phyloP scores from a whole-genome alignment of 2,888 invertebrate species.

The Galerucella nymphaeae region DNA sequence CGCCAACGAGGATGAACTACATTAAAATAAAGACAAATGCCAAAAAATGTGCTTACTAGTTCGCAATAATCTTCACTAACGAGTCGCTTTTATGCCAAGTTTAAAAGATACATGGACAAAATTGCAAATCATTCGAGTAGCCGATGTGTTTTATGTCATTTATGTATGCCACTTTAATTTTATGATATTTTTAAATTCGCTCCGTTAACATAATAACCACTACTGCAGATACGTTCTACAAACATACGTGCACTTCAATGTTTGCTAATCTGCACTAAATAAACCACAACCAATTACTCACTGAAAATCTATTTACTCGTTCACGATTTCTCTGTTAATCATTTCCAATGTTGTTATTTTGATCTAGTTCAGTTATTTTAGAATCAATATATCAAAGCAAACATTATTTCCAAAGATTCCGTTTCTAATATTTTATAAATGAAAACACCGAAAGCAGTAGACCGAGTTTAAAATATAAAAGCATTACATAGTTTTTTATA shows the following conservation, averaged over 20 bases:
- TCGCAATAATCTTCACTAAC: constrained; percentile 2
- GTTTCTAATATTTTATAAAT: no score
- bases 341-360: not conserved
- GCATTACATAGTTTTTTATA: no score
- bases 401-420: not conserved
- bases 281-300: not conserved
- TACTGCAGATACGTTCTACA: not conserved
- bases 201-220: not conserved
- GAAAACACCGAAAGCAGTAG: no score
- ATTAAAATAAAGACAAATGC: constrained; percentile 10
- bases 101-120: not conserved
- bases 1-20: not conserved
- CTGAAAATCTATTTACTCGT: not conserved
- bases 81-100: not conserved
- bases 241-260: not conserved
- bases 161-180: not conserved
- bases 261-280: constrained; percentile 1
- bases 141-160: constrained; percentile 2
- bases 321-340: not conserved
- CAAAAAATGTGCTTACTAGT: constrained; percentile 4
- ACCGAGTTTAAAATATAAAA: no score
- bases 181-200: not conserved
- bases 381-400: not conserved
- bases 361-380: not conserved
- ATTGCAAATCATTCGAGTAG: constrained; percentile 2